Evolutionary conservation across 1,140 invertebrate species (phyloP).

Genomic region (Drosophila nikananu): DNA sequence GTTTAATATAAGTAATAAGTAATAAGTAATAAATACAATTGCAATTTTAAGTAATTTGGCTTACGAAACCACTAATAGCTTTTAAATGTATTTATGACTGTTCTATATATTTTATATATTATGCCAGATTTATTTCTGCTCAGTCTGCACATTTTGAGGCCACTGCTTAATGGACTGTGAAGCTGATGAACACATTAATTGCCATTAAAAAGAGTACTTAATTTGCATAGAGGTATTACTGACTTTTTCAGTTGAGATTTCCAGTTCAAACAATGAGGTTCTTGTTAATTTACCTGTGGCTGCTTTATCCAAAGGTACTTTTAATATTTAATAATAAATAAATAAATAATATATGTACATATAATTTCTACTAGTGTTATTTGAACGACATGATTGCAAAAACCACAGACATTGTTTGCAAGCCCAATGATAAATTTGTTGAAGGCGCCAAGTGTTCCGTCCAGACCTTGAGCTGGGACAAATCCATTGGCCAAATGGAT

Average conservation of each 20-base stretch:
- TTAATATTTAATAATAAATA: not conserved
- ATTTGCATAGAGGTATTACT: not conserved
- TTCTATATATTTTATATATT: no score
- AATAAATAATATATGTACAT: not conserved
- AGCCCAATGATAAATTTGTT: not conserved
- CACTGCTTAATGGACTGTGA: conserved; percentile 2
- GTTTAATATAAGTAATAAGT: no score
- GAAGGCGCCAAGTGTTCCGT: conserved; percentile 3
- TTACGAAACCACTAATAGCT: not conserved
- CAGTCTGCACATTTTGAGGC: not conserved
- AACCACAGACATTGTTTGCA: not conserved
- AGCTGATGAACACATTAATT: not conserved
- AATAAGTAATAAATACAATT: not conserved
- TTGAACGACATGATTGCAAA: not conserved
- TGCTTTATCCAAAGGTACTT: not conserved
- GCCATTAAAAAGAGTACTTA: not conserved
- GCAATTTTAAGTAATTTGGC: not conserved
- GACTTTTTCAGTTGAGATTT: not conserved
- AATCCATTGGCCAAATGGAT: conserved; percentile 1
- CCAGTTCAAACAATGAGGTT: not conserved
- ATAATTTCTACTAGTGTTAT: not conserved
- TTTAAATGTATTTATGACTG: no score
- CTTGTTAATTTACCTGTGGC: not conserved
- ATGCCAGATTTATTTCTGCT: not conserved
- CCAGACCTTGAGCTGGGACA: not conserved